phyloP scores from a whole-genome alignment of 2,888 invertebrate species.

The Patella depressa region DNA sequence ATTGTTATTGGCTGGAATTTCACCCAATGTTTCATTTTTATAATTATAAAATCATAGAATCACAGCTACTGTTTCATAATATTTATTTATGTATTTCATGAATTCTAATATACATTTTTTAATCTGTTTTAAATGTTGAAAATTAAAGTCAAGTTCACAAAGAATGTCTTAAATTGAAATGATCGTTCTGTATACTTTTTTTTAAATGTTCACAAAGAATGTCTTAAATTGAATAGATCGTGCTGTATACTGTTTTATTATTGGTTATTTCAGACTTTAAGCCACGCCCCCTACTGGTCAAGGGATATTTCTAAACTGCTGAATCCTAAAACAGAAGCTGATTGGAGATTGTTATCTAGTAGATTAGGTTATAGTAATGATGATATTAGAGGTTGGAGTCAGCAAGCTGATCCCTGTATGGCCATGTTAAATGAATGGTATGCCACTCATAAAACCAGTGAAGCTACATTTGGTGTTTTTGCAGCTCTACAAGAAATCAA shows the following conservation, averaged over 20 bases:
- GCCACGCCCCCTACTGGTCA: slow-evolving; percentile 67
- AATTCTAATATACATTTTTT: no score
- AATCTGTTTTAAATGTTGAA: not conserved
- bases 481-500: slow-evolving; percentile 63
- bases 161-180: no score
- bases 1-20: no score
- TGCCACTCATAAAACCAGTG: slow-evolving; percentile 63
- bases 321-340: slow-evolving; percentile 58
- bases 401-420: slow-evolving; percentile 56
- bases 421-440: slow-evolving; percentile 68
- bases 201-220: not conserved
- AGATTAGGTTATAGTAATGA: slow-evolving; percentile 65
- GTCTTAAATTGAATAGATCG: no score
- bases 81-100: not conserved
- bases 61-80: not conserved
- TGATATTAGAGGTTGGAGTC: slow-evolving; percentile 66
- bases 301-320: slow-evolving; percentile 63
- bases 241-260: slow-evolving; percentile 40
- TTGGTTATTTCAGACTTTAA: slow-evolving; percentile 54
- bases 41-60: not conserved
- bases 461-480: slow-evolving; percentile 58
- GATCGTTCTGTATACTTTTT: no score
- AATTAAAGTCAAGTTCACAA: not conserved
- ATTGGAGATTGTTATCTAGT: slow-evolving; percentile 65
- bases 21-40: no score